Evolutionary conservation across 2,797 vertebrate genomes (phyloP).

Genomic region (Stomatorhinus walkeri): DNA sequence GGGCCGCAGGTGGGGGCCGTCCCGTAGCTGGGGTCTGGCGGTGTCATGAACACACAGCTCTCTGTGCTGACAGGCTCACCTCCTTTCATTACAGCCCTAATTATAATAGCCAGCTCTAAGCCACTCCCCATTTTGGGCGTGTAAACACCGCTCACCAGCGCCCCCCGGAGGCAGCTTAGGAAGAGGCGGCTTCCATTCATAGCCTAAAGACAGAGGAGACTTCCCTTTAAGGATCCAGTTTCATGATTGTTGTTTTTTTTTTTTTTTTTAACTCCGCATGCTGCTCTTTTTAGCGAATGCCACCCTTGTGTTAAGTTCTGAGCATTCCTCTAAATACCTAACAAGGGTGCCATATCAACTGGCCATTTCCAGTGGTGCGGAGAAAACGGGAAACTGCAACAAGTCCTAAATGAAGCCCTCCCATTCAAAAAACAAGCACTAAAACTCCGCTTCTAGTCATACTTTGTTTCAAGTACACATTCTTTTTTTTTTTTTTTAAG

Average conservation of each 20-base stretch:
- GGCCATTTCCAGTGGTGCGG: background rate
- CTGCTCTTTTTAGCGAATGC: slow-evolving; percentile 10
- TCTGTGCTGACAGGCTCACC: slow-evolving; percentile 35
- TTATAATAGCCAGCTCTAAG: slow-evolving; percentile 55
- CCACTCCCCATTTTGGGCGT: slow-evolving; percentile 49
- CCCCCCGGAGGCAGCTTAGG: slow-evolving; percentile 49
- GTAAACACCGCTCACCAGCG: slow-evolving; percentile 54
- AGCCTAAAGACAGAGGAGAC: slow-evolving; percentile 58
- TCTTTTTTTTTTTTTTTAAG: background rate
- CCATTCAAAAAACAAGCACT: background rate
- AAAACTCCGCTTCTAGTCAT: background rate
- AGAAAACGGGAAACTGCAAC: background rate
- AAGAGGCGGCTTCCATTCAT: slow-evolving; percentile 51
- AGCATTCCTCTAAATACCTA: background rate
- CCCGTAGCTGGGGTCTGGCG: slow-evolving; percentile 49
- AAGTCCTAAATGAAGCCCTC: background rate
- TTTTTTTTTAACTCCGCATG: slow-evolving; percentile 38
- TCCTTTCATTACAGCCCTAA: slow-evolving; percentile 51
- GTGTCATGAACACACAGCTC: slow-evolving; percentile 48
- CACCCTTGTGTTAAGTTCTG: background rate
- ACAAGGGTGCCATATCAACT: background rate
- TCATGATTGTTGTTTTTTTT: slow-evolving; percentile 39
- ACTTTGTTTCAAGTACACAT: background rate
- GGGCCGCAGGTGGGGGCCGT: slow-evolving; percentile 62
- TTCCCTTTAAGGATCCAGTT: slow-evolving; percentile 66